These are phyloP conservation scores for Porites divaricata DNA, from an alignment of 92 coral and sea anemone genomes.

Conservation along the genomic window DNA sequence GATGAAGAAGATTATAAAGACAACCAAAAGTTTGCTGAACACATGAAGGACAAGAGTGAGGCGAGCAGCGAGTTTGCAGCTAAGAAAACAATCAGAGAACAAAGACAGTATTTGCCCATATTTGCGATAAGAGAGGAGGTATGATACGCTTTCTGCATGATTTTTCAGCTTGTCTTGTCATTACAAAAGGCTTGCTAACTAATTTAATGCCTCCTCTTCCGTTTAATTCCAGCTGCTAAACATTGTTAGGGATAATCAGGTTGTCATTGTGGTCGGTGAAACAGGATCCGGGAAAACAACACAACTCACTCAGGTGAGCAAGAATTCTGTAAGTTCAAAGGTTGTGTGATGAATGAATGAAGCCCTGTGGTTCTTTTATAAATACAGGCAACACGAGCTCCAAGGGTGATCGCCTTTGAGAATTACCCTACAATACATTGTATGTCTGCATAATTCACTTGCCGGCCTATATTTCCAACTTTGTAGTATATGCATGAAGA, in stretches of 20 bases:
- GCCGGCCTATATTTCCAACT: neutral
- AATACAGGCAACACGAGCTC: no score
- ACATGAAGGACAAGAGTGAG: conserved; percentile 89
- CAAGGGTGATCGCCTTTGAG: neutral
- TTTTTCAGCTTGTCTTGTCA: no score
- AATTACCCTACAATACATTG: neutral
- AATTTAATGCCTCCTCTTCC: neutral
- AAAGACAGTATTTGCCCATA: conserved; percentile 91
- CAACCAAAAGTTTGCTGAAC: conserved; percentile 95
- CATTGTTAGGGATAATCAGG: conserved; percentile 97
- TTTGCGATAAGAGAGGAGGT: conserved; percentile 98
- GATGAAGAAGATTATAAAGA: conserved; percentile 79
- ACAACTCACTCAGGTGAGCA: conserved; percentile 88
- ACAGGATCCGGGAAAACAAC: conserved; percentile 99
- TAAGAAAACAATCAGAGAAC: conserved; percentile 86
- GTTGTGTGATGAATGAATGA: neutral
- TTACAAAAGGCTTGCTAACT: no score
- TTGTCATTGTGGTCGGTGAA: conserved; percentile 97
- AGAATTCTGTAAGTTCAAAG: neutral
- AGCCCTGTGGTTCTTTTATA: no score
- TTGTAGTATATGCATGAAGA: conserved; percentile 96
- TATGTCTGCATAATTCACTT: no score
- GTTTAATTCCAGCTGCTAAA: conserved; percentile 70
- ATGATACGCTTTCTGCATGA: no score
- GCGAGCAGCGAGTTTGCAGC: conserved; percentile 95